Evolutionary conservation across 2,888 invertebrate genomes (phyloP).

Genomic region (Parthenolecanium corni): DNA sequence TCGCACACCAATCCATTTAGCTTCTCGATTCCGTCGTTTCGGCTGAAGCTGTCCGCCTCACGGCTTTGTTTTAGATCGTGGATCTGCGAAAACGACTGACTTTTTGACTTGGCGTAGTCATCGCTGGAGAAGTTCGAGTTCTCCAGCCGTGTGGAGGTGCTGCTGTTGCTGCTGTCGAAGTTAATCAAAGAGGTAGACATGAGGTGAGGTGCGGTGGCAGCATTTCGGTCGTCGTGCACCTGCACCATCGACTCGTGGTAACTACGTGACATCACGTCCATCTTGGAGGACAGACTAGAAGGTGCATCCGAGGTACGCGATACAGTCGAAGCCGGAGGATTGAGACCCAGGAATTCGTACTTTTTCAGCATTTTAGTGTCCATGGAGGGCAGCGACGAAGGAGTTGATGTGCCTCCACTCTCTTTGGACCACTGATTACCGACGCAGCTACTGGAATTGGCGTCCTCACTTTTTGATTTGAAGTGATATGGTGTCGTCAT

Average conservation of each 20-base stretch:
- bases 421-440: neutral
- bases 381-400: neutral
- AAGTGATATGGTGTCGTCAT: neutral
- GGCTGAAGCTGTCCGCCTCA: neutral
- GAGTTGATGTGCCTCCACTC: neutral
- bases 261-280: conserved; percentile 18
- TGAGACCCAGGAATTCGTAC: conserved; percentile 18
- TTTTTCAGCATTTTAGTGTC: conserved; percentile 7
- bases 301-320: neutral
- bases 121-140: conserved; percentile 6
- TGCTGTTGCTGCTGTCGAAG: neutral
- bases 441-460: neutral
- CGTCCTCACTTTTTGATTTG: neutral
- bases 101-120: conserved; percentile 14
- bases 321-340: neutral
- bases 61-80: neutral
- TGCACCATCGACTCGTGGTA: conserved; percentile 16
- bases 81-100: neutral
- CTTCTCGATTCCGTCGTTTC: conserved; percentile 12
- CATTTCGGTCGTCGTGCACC: neutral
- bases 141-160: neutral
- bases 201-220: neutral
- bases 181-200: conserved; percentile 10
- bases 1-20: conserved; percentile 17
- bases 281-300: neutral